These are phyloP conservation scores for Aptenodytes patagonicus DNA, from an alignment of 2,113 vertebrate genomes.

Conservation along the genomic window DNA sequence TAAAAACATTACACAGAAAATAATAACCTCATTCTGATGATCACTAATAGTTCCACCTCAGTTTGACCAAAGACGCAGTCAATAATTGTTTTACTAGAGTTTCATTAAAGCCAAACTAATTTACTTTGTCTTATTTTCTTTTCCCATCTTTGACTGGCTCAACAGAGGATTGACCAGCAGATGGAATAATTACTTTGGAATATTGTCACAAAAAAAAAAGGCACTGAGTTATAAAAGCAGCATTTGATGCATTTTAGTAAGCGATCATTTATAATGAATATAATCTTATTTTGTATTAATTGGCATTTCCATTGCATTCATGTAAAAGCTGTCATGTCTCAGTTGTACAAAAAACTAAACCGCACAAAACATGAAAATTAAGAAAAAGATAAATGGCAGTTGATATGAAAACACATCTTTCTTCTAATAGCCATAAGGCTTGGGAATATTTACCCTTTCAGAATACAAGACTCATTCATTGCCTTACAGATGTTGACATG, in stretches of 20 bases:
- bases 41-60: neutral
- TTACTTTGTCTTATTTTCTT: neutral
- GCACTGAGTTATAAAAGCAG: neutral
- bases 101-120: neutral
- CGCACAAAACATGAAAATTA: neutral
- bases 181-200: slow-evolving; percentile 8
- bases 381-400: neutral
- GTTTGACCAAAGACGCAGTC: neutral
- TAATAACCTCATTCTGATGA: neutral
- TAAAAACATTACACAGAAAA: neutral
- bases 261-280: neutral
- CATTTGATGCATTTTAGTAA: neutral
- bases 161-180: neutral
- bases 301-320: neutral
- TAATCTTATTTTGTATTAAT: neutral
- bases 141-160: neutral
- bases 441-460: neutral
- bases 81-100: slow-evolving; percentile 11
- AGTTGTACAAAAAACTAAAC: neutral
- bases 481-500: neutral
- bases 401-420: neutral
- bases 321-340: neutral
- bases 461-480: neutral
- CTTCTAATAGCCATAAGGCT: neutral
- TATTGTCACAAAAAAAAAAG: neutral